A percentile compares a stretch with the other conserved stretches of the same genome.
phyloP scores from a whole-genome alignment of 2,888 invertebrate genomes.

The Cataglyphis albicans region DNA sequence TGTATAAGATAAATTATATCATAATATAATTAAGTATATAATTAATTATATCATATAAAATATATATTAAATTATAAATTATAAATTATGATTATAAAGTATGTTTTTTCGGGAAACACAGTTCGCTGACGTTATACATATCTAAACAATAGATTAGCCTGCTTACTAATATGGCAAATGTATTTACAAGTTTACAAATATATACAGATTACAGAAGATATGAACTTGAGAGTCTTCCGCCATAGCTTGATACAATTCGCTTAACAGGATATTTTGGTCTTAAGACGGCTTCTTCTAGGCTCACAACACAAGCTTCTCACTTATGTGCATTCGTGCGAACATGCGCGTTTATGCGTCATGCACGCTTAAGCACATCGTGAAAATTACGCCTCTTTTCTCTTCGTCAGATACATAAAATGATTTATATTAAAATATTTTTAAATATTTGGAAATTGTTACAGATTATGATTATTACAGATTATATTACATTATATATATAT shows the following conservation, averaged over 20 bases:
- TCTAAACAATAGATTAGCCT: slow-evolving; percentile 29
- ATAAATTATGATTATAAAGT: background rate
- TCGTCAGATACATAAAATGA: background rate
- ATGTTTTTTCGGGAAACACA: too few relatives aligned
- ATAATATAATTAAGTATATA: slow-evolving; percentile 6
- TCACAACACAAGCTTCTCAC: background rate
- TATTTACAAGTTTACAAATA: slow-evolving; percentile 23
- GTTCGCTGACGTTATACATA: background rate
- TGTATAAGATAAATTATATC: slow-evolving; percentile 6
- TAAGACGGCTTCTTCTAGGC: background rate
- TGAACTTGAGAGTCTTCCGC: slow-evolving; percentile 36
- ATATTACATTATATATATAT: background rate
- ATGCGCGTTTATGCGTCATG: background rate
- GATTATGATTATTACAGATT: background rate
- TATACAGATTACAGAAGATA: background rate
- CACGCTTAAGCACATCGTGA: background rate
- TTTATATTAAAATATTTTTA: background rate
- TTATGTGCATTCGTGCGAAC: background rate
- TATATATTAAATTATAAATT: background rate
- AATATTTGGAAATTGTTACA: background rate
- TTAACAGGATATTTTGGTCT: slow-evolving; percentile 43
- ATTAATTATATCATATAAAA: slow-evolving; percentile 6
- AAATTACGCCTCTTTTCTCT: background rate
- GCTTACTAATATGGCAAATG: background rate
- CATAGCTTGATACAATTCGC: background rate